Evolutionary conservation across 2,797 vertebrate genomes (phyloP), one percentile per base, ranked within the genome.

Genomic region (Poecile montanus): DNA sequence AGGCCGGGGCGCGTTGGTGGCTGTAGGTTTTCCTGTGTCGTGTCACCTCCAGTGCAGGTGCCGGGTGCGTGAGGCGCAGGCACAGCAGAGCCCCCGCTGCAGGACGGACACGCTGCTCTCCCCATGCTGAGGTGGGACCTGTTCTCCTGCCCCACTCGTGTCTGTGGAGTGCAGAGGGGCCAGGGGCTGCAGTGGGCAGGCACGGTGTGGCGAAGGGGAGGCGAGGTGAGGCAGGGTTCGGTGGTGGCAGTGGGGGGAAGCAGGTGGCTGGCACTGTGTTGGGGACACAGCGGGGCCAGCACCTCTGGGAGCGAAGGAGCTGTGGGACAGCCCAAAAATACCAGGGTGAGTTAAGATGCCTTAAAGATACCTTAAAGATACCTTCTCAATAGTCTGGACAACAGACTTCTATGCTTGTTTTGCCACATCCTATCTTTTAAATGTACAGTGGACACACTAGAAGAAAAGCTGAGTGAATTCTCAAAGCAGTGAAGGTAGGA

Each of bases 281-380:
- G 6, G 36, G 47, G 21, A 18, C 18, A 4, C 20, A 3, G 36
- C 0, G 0, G 29, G 36, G 19, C 20, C 0, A 0, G 57, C 6
- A 13, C 26, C 27, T 42, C 48, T 62, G 88, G 1, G 32, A 42
- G 27, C 21, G 44, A 60, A 53, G 42, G 38, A 56, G 53, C 61
- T 36, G 36, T 0, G 16, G 50, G 22, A 54, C 16, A 29, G 61
- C 36, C 9, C 0, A 4, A 29, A 44, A 61, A 16, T 9, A n/a
- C 13, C 0, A 29, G 66, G 6, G 20, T 42, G n/a, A 54, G 34
- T 53, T 81, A 63, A 89, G 44, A 42, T 34, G 21, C 25, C 5
- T 73, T 50, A 34, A 81, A 76, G 40, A 42, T 34, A 21, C 25
- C 5, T 73, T 50, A 34, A 81, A 76, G 40, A 65, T 9, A 67